Percentiles rank a stretch among this genome's conserved stretches.
These are phyloP conservation scores for Unio pictorum DNA, from an alignment of 2,888 invertebrate species.

Conservation along the genomic window DNA sequence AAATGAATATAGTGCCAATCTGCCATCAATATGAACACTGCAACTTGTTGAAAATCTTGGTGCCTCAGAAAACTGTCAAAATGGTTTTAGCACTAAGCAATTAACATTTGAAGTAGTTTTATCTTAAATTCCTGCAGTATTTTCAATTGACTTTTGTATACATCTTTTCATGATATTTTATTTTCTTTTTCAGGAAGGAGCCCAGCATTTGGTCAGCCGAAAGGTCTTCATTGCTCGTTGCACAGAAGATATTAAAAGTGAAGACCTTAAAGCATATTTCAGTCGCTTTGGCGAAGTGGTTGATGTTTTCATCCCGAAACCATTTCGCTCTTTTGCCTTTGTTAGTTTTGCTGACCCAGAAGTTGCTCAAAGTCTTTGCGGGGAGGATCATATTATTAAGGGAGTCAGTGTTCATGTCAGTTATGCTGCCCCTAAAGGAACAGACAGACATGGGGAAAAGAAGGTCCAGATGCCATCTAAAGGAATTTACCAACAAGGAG, in stretches of 20 bases:
- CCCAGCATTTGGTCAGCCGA: constrained; percentile 71
- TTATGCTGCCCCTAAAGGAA: constrained; percentile 68
- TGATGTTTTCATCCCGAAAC: constrained; percentile 96
- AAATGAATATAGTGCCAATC: too few relatives aligned
- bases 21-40: too few relatives aligned
- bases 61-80: too few relatives aligned
- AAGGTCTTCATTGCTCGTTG: constrained; percentile 96
- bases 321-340: constrained; percentile 83
- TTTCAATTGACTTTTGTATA: too few relatives aligned
- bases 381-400: constrained; percentile 94
- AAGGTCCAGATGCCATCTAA: constrained; percentile 25
- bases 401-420: constrained; percentile 80
- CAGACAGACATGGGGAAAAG: constrained; percentile 46
- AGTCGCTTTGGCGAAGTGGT: constrained; percentile 93
- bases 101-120: too few relatives aligned
- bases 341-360: constrained; percentile 94
- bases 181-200: constrained; percentile 56
- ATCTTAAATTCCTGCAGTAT: too few relatives aligned
- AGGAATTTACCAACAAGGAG: constrained; percentile 16
- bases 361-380: constrained; percentile 90
- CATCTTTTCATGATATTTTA: too few relatives aligned
- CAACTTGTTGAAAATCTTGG: too few relatives aligned
- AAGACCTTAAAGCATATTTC: constrained; percentile 88
- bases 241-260: constrained; percentile 91
- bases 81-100: too few relatives aligned